Conservation (phyloP, 1,140 invertebrate genomes). For the Euwallacea fornicatus region DNA sequence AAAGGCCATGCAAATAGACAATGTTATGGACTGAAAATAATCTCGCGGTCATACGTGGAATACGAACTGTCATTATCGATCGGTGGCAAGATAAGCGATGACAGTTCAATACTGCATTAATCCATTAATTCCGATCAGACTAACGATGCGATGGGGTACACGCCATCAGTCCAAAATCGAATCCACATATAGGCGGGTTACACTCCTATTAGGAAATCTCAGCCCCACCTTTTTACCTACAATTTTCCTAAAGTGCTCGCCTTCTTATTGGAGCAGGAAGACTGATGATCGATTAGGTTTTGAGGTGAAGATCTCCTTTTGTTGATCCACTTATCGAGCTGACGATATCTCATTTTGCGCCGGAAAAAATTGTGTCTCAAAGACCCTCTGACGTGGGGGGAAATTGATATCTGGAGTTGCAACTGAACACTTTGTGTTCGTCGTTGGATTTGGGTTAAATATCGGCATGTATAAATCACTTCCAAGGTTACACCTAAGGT, state of each 20-base stretch:
- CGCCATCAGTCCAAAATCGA: slow-evolving; percentile 30
- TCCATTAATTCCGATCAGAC: slow-evolving; percentile 51
- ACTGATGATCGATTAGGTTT: slow-evolving; percentile 35
- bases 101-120: slow-evolving; percentile 53
- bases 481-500: too few species aligned
- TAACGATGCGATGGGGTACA: slow-evolving; percentile 48
- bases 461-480: too few species aligned
- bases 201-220: slow-evolving; percentile 32
- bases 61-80: slow-evolving; percentile 33
- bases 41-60: neutral
- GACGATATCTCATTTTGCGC: slow-evolving; percentile 21
- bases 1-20: neutral
- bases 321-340: slow-evolving; percentile 33
- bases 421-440: too few species aligned
- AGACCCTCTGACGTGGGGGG: neutral
- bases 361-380: slow-evolving; percentile 17
- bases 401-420: too few species aligned
- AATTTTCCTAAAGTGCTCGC: slow-evolving; percentile 37
- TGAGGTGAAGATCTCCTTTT: slow-evolving; percentile 27
- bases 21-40: neutral
- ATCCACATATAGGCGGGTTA: slow-evolving; percentile 32
- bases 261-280: slow-evolving; percentile 34
- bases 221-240: slow-evolving; percentile 36
- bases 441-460: too few species aligned
- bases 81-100: slow-evolving; percentile 44